A percentile compares a stretch with the other conserved stretches of the same genome.
Evolutionary conservation across 2,888 invertebrate genomes (phyloP).

Genomic region (Drosophila mimica): DNA sequence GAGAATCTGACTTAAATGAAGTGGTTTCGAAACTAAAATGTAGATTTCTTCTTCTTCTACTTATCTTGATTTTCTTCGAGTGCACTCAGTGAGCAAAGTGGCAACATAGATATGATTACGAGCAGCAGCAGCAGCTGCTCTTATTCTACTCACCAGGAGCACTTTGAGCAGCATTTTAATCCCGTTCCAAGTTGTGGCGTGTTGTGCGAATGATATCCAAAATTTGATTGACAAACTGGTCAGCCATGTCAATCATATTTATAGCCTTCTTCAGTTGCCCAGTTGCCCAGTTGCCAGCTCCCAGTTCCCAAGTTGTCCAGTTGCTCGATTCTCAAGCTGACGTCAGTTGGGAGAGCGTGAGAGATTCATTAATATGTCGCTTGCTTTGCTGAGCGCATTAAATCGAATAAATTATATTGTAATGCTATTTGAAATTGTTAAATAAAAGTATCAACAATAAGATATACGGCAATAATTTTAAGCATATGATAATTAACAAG

Average conservation of each 20-base stretch:
- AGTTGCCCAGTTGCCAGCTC: conserved; percentile 29
- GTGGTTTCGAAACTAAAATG: neutral
- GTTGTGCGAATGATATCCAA: conserved; percentile 49
- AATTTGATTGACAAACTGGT: conserved; percentile 68
- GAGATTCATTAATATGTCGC: conserved; percentile 70
- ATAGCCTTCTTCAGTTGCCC: conserved; percentile 58
- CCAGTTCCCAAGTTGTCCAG: conserved; percentile 7
- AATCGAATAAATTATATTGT: conserved; percentile 76
- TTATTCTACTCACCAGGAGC: conserved; percentile 61
- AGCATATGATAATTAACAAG: conserved; percentile 2
- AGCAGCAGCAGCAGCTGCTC: neutral
- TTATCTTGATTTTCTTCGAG: neutral
- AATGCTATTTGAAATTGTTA: conserved; percentile 67
- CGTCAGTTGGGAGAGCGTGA: conserved; percentile 59
- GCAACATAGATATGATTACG: neutral
- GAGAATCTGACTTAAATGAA: neutral
- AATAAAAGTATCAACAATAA: conserved; percentile 38
- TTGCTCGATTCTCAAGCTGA: conserved; percentile 25
- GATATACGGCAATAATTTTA: conserved; percentile 8
- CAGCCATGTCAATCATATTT: conserved; percentile 76
- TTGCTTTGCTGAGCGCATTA: conserved; percentile 57
- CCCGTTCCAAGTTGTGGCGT: conserved; percentile 14
- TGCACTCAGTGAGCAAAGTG: neutral
- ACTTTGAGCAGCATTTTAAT: conserved; percentile 62
- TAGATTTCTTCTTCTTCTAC: no score